Evolutionary conservation across 2,113 vertebrate genomes (phyloP).

Genomic region (Tauraco erythrolophus): DNA sequence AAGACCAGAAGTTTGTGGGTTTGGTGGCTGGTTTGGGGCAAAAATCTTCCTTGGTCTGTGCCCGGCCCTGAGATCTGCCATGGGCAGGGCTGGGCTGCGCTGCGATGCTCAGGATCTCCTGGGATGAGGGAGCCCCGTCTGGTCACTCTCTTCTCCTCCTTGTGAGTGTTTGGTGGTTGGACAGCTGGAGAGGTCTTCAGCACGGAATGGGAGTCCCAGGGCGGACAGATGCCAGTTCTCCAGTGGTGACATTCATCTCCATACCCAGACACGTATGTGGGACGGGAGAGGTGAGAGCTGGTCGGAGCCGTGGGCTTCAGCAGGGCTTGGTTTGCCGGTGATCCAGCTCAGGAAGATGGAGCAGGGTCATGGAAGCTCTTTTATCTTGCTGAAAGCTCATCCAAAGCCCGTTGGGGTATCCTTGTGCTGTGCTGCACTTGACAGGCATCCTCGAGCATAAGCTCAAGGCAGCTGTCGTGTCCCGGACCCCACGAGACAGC

Average conservation of each 20-base stretch:
- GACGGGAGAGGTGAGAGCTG: not conserved
- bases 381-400: not conserved
- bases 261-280: fast-evolving
- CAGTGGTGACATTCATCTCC: not conserved
- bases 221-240: not conserved
- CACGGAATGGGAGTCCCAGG: not conserved
- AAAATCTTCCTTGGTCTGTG: not conserved
- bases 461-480: not conserved
- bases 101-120: fast-evolving
- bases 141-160: not conserved
- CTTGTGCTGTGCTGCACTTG: not conserved
- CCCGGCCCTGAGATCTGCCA: not conserved
- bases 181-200: not conserved
- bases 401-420: not conserved
- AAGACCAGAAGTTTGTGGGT: not conserved
- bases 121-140: not conserved
- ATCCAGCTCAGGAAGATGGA: not conserved
- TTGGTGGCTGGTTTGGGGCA: not conserved
- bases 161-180: not conserved
- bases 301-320: not conserved
- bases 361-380: not conserved
- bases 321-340: not conserved
- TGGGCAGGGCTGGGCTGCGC: not conserved
- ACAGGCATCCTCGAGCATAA: not conserved
- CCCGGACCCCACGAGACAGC: not conserved